Evolutionary conservation across 2,113 vertebrate genomes (phyloP).

Genomic region (Oryctolagus cuniculus): DNA sequence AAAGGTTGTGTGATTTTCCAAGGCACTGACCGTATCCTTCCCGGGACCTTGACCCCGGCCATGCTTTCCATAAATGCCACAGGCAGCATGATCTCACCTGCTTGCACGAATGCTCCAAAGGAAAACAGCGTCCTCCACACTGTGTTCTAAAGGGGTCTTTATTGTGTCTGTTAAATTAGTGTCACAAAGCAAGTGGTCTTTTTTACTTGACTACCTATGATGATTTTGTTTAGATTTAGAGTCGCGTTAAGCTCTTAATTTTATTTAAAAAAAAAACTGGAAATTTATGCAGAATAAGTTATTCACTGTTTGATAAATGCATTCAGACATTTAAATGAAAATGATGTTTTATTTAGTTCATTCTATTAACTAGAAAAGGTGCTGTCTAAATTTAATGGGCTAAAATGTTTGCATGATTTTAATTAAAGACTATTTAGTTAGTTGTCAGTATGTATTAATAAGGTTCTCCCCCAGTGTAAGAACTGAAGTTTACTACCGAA

Average conservation of each 20-base stretch:
- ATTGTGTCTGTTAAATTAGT: slow-evolving; percentile 76
- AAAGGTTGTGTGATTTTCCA: slow-evolving; percentile 99
- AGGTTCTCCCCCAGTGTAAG: slow-evolving; percentile 9
- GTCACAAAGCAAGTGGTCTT: slow-evolving; percentile 79
- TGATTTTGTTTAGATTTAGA: not conserved
- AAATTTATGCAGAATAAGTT: slow-evolving; percentile 28
- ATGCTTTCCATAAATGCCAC: slow-evolving; percentile 70
- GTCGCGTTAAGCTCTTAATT: slow-evolving; percentile 55
- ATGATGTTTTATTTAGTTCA: slow-evolving; percentile 59
- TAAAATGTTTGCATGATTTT: slow-evolving; percentile 9
- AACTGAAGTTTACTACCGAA: not conserved
- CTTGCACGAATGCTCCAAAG: slow-evolving; percentile 60
- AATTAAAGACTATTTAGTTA: slow-evolving; percentile 51
- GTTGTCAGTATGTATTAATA: slow-evolving; percentile 26
- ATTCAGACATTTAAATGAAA: slow-evolving; percentile 55
- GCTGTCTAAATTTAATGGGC: slow-evolving; percentile 47
- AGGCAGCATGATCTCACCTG: slow-evolving; percentile 71
- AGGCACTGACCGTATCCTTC: slow-evolving; percentile 99
- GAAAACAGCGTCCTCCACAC: slow-evolving; percentile 43
- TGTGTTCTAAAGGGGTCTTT: slow-evolving; percentile 66
- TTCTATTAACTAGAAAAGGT: slow-evolving; percentile 13
- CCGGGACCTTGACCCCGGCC: slow-evolving; percentile 83
- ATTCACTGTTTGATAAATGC: slow-evolving; percentile 53
- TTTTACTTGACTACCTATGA: slow-evolving; percentile 40
- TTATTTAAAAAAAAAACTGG: slow-evolving; percentile 39